A percentile compares a stretch with the other conserved stretches of the same genome.
phyloP scores from a whole-genome alignment of 2,113 vertebrate genomes.

The Mesoclemmys tuberculata region DNA sequence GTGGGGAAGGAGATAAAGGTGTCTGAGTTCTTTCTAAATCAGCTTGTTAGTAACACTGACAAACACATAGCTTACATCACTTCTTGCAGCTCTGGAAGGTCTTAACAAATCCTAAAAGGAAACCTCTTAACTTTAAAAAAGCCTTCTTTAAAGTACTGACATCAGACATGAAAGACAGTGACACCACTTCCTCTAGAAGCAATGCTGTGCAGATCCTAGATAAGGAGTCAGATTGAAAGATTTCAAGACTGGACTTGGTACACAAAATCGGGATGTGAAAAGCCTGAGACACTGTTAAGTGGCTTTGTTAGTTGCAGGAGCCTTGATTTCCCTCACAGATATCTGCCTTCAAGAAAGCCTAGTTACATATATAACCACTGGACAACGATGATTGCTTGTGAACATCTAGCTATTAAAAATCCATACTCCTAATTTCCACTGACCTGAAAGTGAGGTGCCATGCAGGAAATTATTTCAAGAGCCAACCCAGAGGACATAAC shows the following conservation, averaged over 20 bases:
- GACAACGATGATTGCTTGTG: not conserved
- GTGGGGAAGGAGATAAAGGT: constrained; percentile 18
- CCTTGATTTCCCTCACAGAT: not conserved
- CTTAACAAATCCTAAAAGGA: not conserved
- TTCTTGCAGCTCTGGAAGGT: not conserved
- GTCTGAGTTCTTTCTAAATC: constrained; percentile 7
- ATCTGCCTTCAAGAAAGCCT: not conserved
- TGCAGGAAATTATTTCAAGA: not conserved
- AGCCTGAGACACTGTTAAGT: constrained; percentile 28
- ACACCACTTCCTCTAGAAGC: not conserved
- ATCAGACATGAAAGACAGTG: not conserved
- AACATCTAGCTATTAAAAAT: not conserved
- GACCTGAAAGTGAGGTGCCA: not conserved
- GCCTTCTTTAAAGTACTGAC: not conserved
- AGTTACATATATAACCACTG: not conserved
- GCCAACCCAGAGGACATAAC: not conserved
- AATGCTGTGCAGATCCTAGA: not conserved
- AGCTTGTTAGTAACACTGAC: not conserved
- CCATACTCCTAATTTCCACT: not conserved
- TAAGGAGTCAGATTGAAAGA: not conserved
- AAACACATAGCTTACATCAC: not conserved
- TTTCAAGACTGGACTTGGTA: not conserved
- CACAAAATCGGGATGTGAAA: not conserved
- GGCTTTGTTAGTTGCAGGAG: not conserved
- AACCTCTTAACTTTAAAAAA: constrained; percentile 5